Base-by-base conservation (phyloP, 2,888 invertebrate genomes). In the Litoditis marina region DNA sequence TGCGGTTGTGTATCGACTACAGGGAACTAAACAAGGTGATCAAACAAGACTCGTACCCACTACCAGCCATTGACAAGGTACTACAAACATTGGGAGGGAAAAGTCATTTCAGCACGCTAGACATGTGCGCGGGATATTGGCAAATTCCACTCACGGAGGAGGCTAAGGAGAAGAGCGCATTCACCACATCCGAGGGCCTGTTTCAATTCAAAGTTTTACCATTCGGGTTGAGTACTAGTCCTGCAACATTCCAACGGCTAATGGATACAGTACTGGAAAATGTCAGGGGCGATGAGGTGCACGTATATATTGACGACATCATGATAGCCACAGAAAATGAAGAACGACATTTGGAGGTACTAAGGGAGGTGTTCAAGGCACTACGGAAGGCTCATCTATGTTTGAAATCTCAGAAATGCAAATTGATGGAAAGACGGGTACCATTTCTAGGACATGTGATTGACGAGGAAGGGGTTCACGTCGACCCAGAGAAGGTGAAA, bases 131-230 rank as follows among this genome's bases (percentile, higher is more conserved):
- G 6, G 78, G 75, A 0, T 78, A 66, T 59, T 76, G 74, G 70
- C 77, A 79, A 28, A 59, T 76, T 0, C 36, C 28, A 11, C 34
- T 80, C 44, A 51, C 42, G 0, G 63, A 69, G 36, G 60, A 67
- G 0, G 58, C 65, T 1, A 65, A 57, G 19, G 56, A 59, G 8
- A 77, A 73, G 30, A 73, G 78, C 6, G 77, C 77, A 11, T 78
- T 80, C 49, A 31, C 68, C 0, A 65, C 68, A 2, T 30, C 61
- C 2, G 49, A 36, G 5, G 69, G 75, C 2, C 69, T 68, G 22
- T 82, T 56, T 44, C 63, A 80, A 49, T 81, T 66, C 56, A 55
- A 60, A 7, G 68, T 73, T 1, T 63, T 81, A 56, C 73, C 76
- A 0, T 78, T 78, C 52, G 78, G 79, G 2, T 53, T 82, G 8